Evolutionary conservation across 2,797 vertebrate genomes (phyloP).

Genomic region (Lagocephalus sceleratus): DNA sequence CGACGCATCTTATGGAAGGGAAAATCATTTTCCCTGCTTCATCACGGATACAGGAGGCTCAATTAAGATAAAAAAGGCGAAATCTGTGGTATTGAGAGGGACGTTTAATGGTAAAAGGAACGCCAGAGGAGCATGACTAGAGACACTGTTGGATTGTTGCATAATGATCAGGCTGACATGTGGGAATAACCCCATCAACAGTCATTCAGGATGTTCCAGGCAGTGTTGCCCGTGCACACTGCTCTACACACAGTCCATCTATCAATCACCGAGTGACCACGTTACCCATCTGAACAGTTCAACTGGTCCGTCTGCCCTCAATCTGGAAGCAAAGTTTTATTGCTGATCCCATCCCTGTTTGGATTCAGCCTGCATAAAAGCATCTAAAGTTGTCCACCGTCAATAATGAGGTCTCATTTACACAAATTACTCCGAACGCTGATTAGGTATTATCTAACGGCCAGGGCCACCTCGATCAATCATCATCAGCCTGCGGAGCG

Average conservation of each 20-base stretch:
- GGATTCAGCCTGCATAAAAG: constrained; percentile 76
- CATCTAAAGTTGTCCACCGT: constrained; percentile 83
- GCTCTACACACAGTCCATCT: background rate
- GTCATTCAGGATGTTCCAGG: no score
- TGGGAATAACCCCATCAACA: constrained; percentile 17
- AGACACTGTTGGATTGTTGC: constrained; percentile 27
- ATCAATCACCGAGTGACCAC: background rate
- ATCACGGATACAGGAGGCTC: constrained; percentile 60
- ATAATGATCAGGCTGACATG: constrained; percentile 19
- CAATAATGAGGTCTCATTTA: constrained; percentile 97
- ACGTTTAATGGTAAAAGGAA: constrained; percentile 55
- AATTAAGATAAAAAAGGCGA: constrained; percentile 68
- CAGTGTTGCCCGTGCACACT: background rate
- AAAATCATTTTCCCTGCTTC: constrained; percentile 66
- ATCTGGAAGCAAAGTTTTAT: constrained; percentile 76
- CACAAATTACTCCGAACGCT: constrained; percentile 91
- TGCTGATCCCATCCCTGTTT: constrained; percentile 72
- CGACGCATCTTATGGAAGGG: constrained; percentile 57
- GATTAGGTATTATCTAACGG: constrained; percentile 96
- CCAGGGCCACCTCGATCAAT: constrained; percentile 91
- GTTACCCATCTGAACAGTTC: constrained; percentile 39
- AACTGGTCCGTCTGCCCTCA: constrained; percentile 60
- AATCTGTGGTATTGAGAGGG: constrained; percentile 59
- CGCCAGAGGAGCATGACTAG: constrained; percentile 36
- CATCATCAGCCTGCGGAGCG: constrained; percentile 84